Evolutionary conservation across 2,113 vertebrate genomes (phyloP), one percentile per base, ranked within the genome.

Genomic region (Channa argus): DNA sequence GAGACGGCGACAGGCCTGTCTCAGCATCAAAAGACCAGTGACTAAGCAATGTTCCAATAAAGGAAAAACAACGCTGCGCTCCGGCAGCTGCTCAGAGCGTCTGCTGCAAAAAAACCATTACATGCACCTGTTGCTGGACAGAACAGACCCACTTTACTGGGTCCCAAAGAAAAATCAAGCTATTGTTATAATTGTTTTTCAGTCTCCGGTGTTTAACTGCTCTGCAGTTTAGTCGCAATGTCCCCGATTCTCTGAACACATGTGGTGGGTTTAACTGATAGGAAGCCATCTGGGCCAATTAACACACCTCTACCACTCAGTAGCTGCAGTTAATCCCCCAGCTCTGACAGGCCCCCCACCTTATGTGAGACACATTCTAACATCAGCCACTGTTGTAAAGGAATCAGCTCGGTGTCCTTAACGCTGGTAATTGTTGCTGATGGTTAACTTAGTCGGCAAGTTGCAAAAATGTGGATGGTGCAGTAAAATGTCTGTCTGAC

Each of bases 31-130:
- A 69, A 72, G 73, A 55, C 77, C 52, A 12, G 63, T 63, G 71
- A 82, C 66, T 53, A 63, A 86, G 84, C 82, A 63, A 63, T 80
- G 65, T 49, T 82, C 63, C 75, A 79, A 69, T 78, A 70, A 74
- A 81, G 62, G 24, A 61, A 61, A 63, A 64, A 75, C 62, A 84
- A 47, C 63, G 67, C 15, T 47, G 67, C 47, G 54, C 52, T 46
- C n/a, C 8, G 83, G 83, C 81, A 89, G 85, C 82, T 84, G 82
- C 41, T 77, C 62, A 51, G 33, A 45, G 51, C 62, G 62, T 44
- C n/a, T 36, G 53, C 34, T 36, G 45, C 5, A 11, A 63, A 65
- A 63, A 45, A 78, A 63, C 64, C 13, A 69, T 36, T 8, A 5
- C 34, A 37, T 65, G 66, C 87, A 84, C 79, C 87, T 88, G 86